These are phyloP conservation scores for Henricia sp. DNA, from an alignment of 53 echinoderm and acorn worm species.

Conservation along the genomic window DNA sequence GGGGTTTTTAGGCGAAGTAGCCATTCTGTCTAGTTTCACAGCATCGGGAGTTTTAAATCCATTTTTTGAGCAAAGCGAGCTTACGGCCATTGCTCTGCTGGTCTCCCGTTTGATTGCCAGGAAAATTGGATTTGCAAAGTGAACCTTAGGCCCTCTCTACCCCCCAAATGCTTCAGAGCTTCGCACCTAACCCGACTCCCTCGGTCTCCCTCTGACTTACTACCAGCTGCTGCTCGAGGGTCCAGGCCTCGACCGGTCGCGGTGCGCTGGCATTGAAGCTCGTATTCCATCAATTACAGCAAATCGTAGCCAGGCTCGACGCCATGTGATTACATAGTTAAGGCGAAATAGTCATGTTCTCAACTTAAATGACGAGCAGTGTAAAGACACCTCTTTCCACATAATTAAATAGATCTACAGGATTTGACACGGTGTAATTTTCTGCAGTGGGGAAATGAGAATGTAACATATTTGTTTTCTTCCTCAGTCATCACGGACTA, in stretches of 20 bases:
- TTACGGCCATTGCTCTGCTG: slow-evolving; percentile 48
- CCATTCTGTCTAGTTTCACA: slow-evolving; percentile 17
- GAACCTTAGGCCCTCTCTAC: slow-evolving; percentile 64
- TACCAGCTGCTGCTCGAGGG: slow-evolving; percentile 27
- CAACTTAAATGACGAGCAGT: no score
- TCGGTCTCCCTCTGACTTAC: slow-evolving; percentile 3
- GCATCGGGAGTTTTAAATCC: slow-evolving; percentile 15
- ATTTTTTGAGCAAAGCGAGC: slow-evolving; percentile 13
- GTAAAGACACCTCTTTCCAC: no score
- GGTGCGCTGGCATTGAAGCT: no score
- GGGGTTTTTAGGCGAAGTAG: neutral
- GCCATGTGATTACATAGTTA: no score
- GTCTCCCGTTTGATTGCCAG: slow-evolving; percentile 61
- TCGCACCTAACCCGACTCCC: slow-evolving; percentile 40
- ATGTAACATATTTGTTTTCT: no score
- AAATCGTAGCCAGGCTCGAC: no score
- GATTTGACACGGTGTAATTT: no score
- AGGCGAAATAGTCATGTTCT: no score
- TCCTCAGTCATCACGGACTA: no score
- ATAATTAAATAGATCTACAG: no score
- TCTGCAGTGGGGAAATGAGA: no score
- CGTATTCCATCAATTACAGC: slow-evolving; percentile 49
- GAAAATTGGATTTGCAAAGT: slow-evolving; percentile 68
- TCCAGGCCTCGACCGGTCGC: neutral
- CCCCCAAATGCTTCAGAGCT: slow-evolving; percentile 50